Percentiles rank a stretch among this genome's conserved stretches.
Evolutionary conservation across 2,113 vertebrate genomes (phyloP).

Genomic region (Silurus glanis): DNA sequence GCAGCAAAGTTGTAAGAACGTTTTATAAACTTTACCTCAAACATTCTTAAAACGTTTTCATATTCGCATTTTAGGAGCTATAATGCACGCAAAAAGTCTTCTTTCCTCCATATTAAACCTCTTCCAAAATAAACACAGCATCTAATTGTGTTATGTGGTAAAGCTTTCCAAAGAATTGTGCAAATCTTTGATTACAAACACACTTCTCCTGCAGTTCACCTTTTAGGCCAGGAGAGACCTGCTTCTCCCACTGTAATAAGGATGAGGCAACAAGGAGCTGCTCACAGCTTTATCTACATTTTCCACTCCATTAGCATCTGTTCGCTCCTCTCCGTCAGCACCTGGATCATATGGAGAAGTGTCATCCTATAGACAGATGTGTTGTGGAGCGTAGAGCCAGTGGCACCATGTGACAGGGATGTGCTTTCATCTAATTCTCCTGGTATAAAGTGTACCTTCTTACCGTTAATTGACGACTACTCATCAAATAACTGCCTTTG

Average conservation of each 20-base stretch:
- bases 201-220: constrained; percentile 8
- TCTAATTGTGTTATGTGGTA: neutral
- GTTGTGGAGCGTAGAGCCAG: constrained; percentile 62
- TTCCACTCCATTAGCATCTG: constrained; percentile 67
- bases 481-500: constrained; percentile 77
- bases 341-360: constrained; percentile 70
- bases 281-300: constrained; percentile 65
- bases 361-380: constrained; percentile 71
- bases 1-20: neutral
- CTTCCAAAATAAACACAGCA: neutral
- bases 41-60: neutral
- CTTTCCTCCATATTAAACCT: neutral
- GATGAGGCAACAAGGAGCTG: constrained; percentile 46
- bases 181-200: neutral
- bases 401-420: constrained; percentile 69
- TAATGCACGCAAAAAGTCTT: neutral
- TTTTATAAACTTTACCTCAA: neutral
- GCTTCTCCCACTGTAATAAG: constrained; percentile 37
- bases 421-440: constrained; percentile 76
- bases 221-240: constrained; percentile 27
- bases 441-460: constrained; percentile 73
- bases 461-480: constrained; percentile 78
- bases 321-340: constrained; percentile 66
- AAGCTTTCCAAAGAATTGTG: neutral
- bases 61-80: neutral